Percentiles rank a stretch among this genome's conserved stretches.
Evolutionary conservation across 1,140 invertebrate genomes (phyloP).

Genomic region (Saccostrea glomerata): DNA sequence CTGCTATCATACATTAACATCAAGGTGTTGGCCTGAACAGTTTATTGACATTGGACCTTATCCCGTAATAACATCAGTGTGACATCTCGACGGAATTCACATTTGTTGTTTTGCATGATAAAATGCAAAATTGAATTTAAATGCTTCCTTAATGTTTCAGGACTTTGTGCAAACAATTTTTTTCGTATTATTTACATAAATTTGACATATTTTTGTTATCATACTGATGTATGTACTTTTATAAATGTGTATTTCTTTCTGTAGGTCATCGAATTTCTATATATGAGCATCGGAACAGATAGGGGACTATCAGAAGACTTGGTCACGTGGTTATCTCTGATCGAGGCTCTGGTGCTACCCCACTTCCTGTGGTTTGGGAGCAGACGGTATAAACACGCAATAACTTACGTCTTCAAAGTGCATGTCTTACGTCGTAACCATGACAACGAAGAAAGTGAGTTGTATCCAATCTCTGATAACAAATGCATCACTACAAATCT

Average conservation of each 20-base stretch:
- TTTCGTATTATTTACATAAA: no score
- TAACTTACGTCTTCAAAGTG: slow-evolving; percentile 47
- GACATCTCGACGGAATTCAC: neutral
- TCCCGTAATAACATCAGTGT: neutral
- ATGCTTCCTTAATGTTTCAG: no score
- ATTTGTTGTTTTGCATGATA: no score
- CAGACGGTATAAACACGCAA: slow-evolving; percentile 55
- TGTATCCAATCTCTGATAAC: neutral
- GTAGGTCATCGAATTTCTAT: slow-evolving; percentile 46
- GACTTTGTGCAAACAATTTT: no score
- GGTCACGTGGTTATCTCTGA: slow-evolving; percentile 50
- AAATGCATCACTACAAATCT: neutral
- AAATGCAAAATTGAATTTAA: no score
- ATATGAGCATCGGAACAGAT: slow-evolving; percentile 21
- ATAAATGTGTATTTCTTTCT: neutral
- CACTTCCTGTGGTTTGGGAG: slow-evolving; percentile 50
- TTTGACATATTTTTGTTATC: no score
- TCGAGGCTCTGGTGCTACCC: slow-evolving; percentile 45
- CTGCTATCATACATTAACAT: neutral
- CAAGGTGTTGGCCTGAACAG: neutral
- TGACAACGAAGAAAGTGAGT: slow-evolving; percentile 51
- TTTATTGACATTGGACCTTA: neutral
- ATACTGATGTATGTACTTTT: no score
- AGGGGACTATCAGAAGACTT: slow-evolving; percentile 39
- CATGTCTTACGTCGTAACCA: slow-evolving; percentile 16